These are phyloP conservation scores for Caloenas nicobarica DNA, from an alignment of 2,113 vertebrate genomes.

Conservation along the genomic window DNA sequence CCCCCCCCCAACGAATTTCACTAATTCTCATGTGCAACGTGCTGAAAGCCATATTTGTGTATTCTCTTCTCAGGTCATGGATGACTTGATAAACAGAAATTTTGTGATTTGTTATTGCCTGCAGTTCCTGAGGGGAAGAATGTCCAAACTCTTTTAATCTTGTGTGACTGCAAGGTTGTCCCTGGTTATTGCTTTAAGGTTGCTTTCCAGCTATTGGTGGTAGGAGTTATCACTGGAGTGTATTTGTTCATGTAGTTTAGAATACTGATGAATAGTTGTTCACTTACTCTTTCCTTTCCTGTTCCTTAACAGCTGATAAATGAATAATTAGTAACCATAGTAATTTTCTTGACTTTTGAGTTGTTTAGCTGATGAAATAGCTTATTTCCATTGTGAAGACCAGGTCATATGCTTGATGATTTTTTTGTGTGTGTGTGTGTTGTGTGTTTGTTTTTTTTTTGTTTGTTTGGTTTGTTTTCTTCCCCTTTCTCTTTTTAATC, in stretches of 20 bases:
- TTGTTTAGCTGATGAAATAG: background rate
- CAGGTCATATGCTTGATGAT: accelerated
- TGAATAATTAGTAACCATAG: background rate
- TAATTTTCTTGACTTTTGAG: background rate
- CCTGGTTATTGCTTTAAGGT: background rate
- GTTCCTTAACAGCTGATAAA: background rate
- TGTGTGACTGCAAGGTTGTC: background rate
- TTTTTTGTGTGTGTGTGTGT: no score
- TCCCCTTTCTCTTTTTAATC: background rate
- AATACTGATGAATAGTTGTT: background rate
- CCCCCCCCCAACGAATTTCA: background rate
- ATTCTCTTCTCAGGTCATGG: background rate
- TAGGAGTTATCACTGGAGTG: background rate
- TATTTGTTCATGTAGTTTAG: background rate
- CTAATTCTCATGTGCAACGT: background rate
- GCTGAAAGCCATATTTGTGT: background rate
- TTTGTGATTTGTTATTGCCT: background rate
- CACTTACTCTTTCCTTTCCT: background rate
- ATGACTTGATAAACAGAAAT: background rate
- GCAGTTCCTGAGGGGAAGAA: background rate
- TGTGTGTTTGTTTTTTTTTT: no score
- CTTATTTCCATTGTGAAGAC: background rate
- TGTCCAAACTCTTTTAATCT: background rate
- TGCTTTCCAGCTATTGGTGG: background rate
- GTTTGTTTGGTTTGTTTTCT: background rate